These are phyloP conservation scores for Alfaro cultratus DNA, from an alignment of 2,797 vertebrate genomes.

Conservation along the genomic window DNA sequence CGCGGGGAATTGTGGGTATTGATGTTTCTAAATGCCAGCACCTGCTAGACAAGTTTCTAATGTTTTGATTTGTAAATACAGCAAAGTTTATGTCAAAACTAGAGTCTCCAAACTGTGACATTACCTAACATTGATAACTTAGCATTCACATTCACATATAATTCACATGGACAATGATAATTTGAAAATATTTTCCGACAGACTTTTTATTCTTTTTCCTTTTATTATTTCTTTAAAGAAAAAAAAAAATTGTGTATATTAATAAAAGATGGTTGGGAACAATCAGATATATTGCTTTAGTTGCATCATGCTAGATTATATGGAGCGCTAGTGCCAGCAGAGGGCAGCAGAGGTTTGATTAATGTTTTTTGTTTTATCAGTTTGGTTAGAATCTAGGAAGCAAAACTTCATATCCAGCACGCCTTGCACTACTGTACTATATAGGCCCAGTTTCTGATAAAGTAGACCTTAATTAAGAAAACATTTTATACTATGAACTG, in stretches of 20 bases:
- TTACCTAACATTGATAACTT: background rate
- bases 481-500: background rate
- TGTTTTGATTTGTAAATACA: background rate
- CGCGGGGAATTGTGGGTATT: conserved; percentile 55
- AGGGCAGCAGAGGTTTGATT: conserved; percentile 1
- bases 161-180: too few species aligned
- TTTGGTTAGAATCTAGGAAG: too few species aligned
- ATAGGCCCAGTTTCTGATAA: background rate
- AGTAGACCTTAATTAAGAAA: background rate
- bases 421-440: background rate
- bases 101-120: background rate
- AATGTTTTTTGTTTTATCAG: too few species aligned
- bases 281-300: background rate
- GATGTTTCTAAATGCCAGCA: conserved; percentile 15
- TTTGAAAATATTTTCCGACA: too few species aligned
- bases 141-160: background rate
- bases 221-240: background rate
- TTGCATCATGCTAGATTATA: background rate
- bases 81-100: background rate
- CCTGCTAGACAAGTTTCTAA: background rate
- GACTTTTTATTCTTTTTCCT: background rate
- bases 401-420: background rate
- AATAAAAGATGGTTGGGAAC: background rate
- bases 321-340: background rate
- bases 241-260: background rate